Base-by-base conservation (phyloP, 2,113 vertebrate species). In the Beaufortia kweichowensis region DNA sequence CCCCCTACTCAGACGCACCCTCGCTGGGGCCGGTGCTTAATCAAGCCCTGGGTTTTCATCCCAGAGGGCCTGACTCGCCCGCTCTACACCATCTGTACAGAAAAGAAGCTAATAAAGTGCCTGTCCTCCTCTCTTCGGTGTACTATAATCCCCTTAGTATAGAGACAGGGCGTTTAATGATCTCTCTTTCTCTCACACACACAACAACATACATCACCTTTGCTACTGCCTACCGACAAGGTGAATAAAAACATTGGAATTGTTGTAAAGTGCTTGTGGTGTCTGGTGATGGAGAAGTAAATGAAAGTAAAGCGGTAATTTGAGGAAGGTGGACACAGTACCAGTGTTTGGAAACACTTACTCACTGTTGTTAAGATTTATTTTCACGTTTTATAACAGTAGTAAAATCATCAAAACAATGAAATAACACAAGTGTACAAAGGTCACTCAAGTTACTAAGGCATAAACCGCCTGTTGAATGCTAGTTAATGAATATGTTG, bases 41-140 rank as follows among this genome's bases (percentile, higher is more conserved):
- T 90, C 88, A 89, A 86, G 84, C 79, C 84, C 85, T 76, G 61
- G 82, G 86, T 84, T 86, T 85, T 24, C 50, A 53, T 60, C 88
- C 86, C 89, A 81, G 73, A 72, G 83, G 86, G 85, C 82, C 85
- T 3, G 1, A 46, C 83, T 69, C 56, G 81, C 53, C 50, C 86
- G 85, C 85, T 82, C 85, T 79, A 26, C 75, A 70, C 85, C 86
- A 88, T 88, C 86, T 90, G 74, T 65, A 80, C 50, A 59, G 69
- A 79, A 75, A 46, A 56, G 26, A 84, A 83, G 76, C 74, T 84
- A 86, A 84, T 84, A 65, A 80, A 86, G 85, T 82, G 84, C 70
- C 87, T 86, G 87, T 87, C 86, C 87, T 65, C 83, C 81, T 80
- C 79, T 85, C 67, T 69, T 50, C 76, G 41, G 24, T 55, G 59